Evolutionary conservation across 1,140 invertebrate species (phyloP).

Genomic region (Doryteuthis pealeii): DNA sequence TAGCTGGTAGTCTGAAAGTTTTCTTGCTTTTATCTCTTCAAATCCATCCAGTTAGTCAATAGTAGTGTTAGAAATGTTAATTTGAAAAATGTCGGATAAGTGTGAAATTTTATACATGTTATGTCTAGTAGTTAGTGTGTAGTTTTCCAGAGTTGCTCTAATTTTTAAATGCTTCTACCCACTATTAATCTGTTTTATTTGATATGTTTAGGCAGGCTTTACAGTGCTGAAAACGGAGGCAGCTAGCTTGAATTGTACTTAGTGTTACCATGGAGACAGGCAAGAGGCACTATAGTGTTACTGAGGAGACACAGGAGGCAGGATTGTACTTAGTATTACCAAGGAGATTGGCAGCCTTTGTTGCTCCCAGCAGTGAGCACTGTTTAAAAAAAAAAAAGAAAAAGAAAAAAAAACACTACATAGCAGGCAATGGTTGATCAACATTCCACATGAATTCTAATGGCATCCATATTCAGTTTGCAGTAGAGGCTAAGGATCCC

Average conservation of each 20-base stretch:
- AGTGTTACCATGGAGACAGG: slow-evolving; percentile 8
- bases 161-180: slow-evolving; percentile 4
- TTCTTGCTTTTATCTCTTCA: too few relatives aligned
- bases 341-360: background rate
- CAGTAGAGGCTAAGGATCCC: too few relatives aligned
- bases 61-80: too few relatives aligned
- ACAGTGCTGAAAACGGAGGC: slow-evolving; percentile 1
- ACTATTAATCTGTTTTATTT: slow-evolving; percentile 13
- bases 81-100: too few relatives aligned
- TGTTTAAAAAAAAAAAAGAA: too few relatives aligned
- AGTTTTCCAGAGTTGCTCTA: background rate
- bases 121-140: background rate
- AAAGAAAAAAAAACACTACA: too few relatives aligned
- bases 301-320: slow-evolving; percentile 8
- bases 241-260: slow-evolving; percentile 15
- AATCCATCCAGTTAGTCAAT: too few relatives aligned
- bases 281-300: slow-evolving; percentile 1
- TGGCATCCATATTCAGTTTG: too few relatives aligned
- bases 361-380: background rate
- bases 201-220: slow-evolving; percentile 13
- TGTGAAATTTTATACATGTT: too few relatives aligned
- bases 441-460: too few relatives aligned
- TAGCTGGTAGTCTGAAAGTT: too few relatives aligned
- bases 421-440: too few relatives aligned
- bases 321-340: slow-evolving; percentile 9